phyloP scores from a whole-genome alignment of 2,113 vertebrate genomes.

The Hystrix brachyura region DNA sequence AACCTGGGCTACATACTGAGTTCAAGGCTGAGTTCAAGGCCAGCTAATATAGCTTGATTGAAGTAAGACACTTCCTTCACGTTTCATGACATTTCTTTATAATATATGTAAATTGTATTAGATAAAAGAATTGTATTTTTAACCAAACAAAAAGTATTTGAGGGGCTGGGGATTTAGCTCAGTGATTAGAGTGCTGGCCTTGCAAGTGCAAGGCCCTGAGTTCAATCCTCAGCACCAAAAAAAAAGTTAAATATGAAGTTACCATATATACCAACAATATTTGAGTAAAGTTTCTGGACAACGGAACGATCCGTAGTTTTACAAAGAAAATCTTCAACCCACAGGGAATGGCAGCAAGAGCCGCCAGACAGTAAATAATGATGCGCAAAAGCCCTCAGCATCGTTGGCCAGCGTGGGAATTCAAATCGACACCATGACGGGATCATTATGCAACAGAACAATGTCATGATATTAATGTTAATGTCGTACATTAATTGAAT shows the following conservation, averaged over 20 bases:
- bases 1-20: neutral
- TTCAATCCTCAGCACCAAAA: too few relatives aligned
- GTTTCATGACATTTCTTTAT: neutral
- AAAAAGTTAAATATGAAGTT: too few relatives aligned
- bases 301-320: neutral
- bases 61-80: neutral
- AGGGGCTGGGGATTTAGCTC: neutral
- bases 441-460: neutral
- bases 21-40: too few relatives aligned
- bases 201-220: too few relatives aligned
- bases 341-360: neutral
- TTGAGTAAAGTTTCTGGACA: neutral
- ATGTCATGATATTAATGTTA: neutral
- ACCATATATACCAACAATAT: too few relatives aligned
- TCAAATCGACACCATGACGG: neutral
- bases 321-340: neutral
- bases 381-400: accelerated
- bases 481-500: neutral
- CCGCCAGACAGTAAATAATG: neutral
- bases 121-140: neutral
- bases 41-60: neutral
- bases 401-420: neutral
- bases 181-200: too few relatives aligned
- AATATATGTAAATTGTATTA: neutral
- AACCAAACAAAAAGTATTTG: neutral